A percentile compares a stretch with the other conserved stretches of the same genome.
These are phyloP conservation scores for Xenops minutus DNA, from an alignment of 2,797 vertebrate genomes.

Conservation along the genomic window DNA sequence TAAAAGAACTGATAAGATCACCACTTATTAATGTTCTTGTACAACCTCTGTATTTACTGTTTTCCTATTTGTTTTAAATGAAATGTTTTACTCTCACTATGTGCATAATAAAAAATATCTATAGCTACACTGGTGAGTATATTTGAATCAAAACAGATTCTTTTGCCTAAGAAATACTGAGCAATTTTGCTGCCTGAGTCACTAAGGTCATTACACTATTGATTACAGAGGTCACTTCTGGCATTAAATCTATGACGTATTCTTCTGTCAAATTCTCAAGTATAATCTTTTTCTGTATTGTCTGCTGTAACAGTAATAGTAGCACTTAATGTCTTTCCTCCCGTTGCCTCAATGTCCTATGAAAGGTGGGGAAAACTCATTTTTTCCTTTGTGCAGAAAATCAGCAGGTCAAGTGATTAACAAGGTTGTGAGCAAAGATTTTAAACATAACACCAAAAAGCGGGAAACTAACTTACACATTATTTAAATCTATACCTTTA, in stretches of 20 bases:
- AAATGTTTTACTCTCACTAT: neutral
- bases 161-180: neutral
- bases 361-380: neutral
- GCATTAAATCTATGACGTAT: neutral
- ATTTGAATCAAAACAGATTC: neutral
- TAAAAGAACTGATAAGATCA: neutral
- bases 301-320: neutral
- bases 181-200: neutral
- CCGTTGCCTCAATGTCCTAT: neutral
- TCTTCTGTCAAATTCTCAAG: neutral
- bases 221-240: neutral
- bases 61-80: neutral
- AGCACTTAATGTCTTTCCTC: neutral
- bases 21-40: neutral
- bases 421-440: neutral
- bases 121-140: neutral
- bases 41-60: neutral
- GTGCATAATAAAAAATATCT: neutral
- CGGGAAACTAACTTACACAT: neutral
- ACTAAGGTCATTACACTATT: neutral
- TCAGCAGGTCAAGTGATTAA: neutral
- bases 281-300: neutral
- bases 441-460: neutral
- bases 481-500: neutral
- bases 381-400: neutral